A percentile compares a stretch with the other conserved stretches of the same genome.
These are phyloP conservation scores for Plectropomus leopardus DNA, from an alignment of 2,113 vertebrate genomes.

Conservation along the genomic window DNA sequence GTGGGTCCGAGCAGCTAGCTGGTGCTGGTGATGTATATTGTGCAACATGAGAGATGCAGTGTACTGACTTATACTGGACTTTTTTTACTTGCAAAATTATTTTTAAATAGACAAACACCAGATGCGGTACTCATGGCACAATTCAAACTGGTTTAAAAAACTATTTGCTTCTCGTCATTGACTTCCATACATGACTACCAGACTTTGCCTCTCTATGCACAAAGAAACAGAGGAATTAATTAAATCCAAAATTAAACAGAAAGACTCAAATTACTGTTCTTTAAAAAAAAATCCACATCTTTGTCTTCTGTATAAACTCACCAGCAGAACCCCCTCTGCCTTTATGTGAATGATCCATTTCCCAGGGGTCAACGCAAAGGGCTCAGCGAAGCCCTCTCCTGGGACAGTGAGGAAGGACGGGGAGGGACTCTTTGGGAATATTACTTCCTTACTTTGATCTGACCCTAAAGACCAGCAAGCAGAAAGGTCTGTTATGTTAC, in stretches of 20 bases:
- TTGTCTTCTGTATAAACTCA: constrained; percentile 77
- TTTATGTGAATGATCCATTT: constrained; percentile 89
- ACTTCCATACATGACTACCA: no score
- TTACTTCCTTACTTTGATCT: constrained; percentile 88
- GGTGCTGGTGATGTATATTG: no score
- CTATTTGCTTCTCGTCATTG: no score
- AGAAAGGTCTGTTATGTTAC: constrained; percentile 15
- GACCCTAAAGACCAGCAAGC: constrained; percentile 79
- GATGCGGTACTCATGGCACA: no score
- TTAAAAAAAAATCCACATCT: no score
- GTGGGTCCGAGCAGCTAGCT: no score
- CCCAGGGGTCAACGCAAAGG: constrained; percentile 89
- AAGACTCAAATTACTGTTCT: neutral
- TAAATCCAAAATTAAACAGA: neutral
- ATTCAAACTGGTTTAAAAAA: no score
- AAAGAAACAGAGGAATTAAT: neutral
- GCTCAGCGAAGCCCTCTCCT: constrained; percentile 87
- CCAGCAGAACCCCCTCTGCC: constrained; percentile 92
- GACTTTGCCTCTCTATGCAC: neutral
- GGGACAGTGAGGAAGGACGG: constrained; percentile 92
- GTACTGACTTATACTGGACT: no score
- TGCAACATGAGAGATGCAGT: no score
- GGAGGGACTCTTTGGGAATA: constrained; percentile 88
- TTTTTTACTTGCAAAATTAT: no score
- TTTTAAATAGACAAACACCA: no score